Evolutionary conservation across 1,140 invertebrate species (phyloP).

Genomic region (Listronotus oregonensis): DNA sequence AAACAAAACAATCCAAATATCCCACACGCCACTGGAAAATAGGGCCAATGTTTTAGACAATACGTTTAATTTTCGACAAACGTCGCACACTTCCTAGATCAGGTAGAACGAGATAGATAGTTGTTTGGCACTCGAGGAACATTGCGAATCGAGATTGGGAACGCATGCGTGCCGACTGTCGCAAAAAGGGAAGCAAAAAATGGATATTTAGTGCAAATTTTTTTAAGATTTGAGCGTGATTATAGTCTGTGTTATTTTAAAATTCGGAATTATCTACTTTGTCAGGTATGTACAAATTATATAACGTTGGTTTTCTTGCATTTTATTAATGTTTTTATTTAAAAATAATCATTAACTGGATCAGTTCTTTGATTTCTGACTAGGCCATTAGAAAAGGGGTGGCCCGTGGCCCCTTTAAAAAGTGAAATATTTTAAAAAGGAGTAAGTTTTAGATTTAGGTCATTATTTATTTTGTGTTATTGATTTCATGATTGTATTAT

Average conservation of each 20-base stretch:
- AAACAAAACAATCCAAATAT: no score
- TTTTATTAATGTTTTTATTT: conserved; percentile 1
- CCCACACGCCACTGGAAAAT: no score
- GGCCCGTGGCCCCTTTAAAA: no score
- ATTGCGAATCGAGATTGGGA: no score
- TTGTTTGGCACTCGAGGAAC: no score
- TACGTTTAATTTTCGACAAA: no score
- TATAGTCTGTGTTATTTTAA: neutral
- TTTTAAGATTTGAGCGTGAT: neutral
- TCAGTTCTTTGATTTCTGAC: neutral
- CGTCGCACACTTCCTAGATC: no score
- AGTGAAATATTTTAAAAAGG: no score
- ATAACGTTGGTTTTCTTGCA: neutral
- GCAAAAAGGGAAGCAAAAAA: conserved; percentile 1
- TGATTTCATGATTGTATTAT: neutral
- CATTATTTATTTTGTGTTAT: no score
- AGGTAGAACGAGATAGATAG: no score
- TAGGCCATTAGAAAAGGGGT: neutral
- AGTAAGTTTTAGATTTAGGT: no score
- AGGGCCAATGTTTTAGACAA: no score
- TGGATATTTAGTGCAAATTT: conserved; percentile 5
- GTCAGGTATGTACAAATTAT: conserved; percentile 41
- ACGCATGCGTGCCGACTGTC: neutral
- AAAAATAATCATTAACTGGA: neutral
- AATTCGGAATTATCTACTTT: conserved; percentile 50